phyloP scores from a whole-genome alignment of 2,797 vertebrate species.

The Tympanoctomys barrerae region DNA sequence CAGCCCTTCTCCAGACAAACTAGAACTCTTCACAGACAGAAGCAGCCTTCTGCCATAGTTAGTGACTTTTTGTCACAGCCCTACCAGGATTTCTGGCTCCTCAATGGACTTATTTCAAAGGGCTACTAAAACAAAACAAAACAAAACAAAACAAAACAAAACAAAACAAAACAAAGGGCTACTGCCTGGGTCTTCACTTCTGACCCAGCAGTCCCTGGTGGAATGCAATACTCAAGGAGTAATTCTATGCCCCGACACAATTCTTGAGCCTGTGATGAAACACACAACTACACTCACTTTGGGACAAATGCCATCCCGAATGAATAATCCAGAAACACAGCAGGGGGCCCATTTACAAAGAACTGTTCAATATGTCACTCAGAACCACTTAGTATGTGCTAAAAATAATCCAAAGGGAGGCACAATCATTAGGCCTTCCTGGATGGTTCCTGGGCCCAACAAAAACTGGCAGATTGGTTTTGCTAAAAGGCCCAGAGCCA shows the following conservation, averaged over 20 bases:
- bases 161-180: no score
- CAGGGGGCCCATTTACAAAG: no score
- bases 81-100: background rate
- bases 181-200: background rate
- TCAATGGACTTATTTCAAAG: background rate
- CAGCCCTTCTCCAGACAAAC: background rate
- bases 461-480: background rate
- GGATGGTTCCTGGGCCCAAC: background rate
- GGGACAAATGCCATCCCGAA: background rate
- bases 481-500: background rate
- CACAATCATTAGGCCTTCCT: background rate
- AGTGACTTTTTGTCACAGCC: background rate
- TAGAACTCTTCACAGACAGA: background rate
- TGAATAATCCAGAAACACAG: background rate
- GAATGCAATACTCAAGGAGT: background rate
- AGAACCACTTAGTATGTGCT: background rate
- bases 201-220: background rate
- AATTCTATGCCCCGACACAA: background rate
- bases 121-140: no score
- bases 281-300: background rate
- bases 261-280: background rate
- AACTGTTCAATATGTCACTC: background rate
- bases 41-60: background rate
- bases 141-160: no score
- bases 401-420: background rate